These are phyloP conservation scores for Drosophila equinoxialis DNA, from an alignment of 1,140 invertebrate species.

Conservation along the genomic window DNA sequence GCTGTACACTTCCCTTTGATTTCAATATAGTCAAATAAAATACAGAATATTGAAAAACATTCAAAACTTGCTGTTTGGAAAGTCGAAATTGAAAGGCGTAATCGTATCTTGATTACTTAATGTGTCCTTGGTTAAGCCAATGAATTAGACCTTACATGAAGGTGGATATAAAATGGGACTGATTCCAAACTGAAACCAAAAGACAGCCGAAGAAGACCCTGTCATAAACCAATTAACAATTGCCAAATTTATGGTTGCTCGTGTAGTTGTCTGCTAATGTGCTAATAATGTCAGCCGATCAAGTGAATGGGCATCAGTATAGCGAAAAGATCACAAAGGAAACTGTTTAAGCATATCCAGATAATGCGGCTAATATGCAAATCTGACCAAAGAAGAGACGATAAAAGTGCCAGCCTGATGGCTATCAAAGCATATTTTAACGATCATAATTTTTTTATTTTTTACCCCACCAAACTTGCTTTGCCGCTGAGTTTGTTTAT, in stretches of 20 bases:
- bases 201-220: too few species aligned
- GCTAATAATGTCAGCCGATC: slow-evolving; percentile 35
- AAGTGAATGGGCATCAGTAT: slow-evolving; percentile 38
- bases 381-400: slow-evolving; percentile 21
- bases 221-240: not conserved
- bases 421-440: slow-evolving; percentile 64
- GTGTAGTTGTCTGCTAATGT: slow-evolving; percentile 20
- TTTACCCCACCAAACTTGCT: slow-evolving; percentile 24
- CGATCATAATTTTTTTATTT: slow-evolving; percentile 48
- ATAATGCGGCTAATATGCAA: slow-evolving; percentile 60
- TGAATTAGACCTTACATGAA: too few species aligned
- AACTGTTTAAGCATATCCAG: slow-evolving; percentile 45
- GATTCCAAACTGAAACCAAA: too few species aligned
- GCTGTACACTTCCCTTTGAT: too few species aligned
- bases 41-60: too few species aligned
- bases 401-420: slow-evolving; percentile 39
- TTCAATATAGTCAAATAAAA: too few species aligned
- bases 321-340: slow-evolving; percentile 36
- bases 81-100: too few species aligned
- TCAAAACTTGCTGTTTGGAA: too few species aligned
- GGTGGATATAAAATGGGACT: too few species aligned
- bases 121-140: too few species aligned
- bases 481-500: slow-evolving; percentile 35
- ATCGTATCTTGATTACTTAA: too few species aligned
- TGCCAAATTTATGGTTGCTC: not conserved